These are phyloP conservation scores for Drosophila histrio DNA, from an alignment of 2,888 invertebrate genomes.

Conservation along the genomic window DNA sequence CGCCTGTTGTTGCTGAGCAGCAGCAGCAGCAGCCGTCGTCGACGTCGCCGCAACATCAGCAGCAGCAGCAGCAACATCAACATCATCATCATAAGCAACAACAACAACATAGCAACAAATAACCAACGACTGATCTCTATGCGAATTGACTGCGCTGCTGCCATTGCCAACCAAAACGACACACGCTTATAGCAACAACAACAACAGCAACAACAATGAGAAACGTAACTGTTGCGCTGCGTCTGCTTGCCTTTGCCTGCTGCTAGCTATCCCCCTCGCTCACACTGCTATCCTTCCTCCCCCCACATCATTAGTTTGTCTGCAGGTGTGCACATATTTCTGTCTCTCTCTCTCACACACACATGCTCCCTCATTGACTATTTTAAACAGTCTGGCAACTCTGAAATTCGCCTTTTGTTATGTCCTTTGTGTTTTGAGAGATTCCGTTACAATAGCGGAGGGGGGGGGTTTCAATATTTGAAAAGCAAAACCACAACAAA, in stretches of 20 bases:
- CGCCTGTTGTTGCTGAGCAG: conserved; percentile 20
- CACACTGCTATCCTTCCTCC: background rate
- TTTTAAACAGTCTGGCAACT: conserved; percentile 7
- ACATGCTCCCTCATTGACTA: background rate
- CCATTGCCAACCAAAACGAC: conserved; percentile 48
- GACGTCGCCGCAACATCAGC: conserved; percentile 11
- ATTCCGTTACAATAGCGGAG: background rate
- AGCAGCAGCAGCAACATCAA: conserved; percentile 26
- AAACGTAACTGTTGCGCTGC: conserved; percentile 24
- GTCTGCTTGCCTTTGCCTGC: conserved; percentile 52
- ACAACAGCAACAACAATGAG: conserved; percentile 10
- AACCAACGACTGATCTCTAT: conserved; percentile 81
- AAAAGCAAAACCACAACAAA: conserved; percentile 26
- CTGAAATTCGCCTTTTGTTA: background rate
- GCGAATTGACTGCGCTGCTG: conserved; percentile 79
- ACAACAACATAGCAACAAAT: conserved; percentile 56
- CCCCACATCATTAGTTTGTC: conserved; percentile 1
- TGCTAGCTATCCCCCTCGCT: conserved; percentile 27
- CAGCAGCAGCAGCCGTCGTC: conserved; percentile 27
- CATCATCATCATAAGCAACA: conserved; percentile 45
- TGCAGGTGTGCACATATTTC: conserved; percentile 25
- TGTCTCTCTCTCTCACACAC: background rate
- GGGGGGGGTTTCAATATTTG: background rate
- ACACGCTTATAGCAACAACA: conserved; percentile 7
- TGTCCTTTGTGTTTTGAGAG: background rate